These are phyloP conservation scores for Tympanuchus pallidicinctus DNA, from an alignment of 2,113 vertebrate genomes.

Conservation along the genomic window DNA sequence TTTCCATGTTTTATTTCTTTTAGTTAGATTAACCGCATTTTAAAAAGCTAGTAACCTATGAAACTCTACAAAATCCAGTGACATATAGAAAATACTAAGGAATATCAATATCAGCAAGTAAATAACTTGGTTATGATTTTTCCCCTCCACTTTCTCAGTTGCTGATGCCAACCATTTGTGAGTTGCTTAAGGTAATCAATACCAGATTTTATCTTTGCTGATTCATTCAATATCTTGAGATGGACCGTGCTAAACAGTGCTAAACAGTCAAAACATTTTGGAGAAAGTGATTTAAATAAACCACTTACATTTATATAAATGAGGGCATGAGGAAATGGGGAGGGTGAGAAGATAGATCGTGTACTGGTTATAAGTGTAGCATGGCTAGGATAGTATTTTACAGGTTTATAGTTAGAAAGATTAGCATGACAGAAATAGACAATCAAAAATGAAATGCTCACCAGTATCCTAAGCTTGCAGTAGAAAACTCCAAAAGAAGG, in stretches of 20 bases:
- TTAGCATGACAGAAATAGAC: no score
- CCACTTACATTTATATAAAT: slow-evolving; percentile 6
- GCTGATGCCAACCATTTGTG: not conserved
- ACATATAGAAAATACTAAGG: not conserved
- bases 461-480: no score
- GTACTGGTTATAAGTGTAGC: no score
- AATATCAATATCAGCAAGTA: slow-evolving; percentile 33
- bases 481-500: no score
- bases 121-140: slow-evolving; percentile 34
- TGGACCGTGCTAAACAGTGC: slow-evolving; percentile 32
- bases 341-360: not conserved
- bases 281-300: not conserved
- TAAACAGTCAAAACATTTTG: slow-evolving; percentile 49
- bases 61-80: not conserved
- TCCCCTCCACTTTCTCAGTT: not conserved
- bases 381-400: no score
- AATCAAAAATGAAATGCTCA: no score
- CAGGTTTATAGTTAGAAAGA: no score
- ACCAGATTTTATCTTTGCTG: slow-evolving; percentile 50
- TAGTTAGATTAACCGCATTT: not conserved
- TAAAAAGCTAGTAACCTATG: not conserved
- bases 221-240: slow-evolving; percentile 21
- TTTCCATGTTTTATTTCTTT: not conserved
- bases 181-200: slow-evolving; percentile 28
- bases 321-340: not conserved